Evolutionary conservation across 1,140 invertebrate genomes (phyloP).

Genomic region (Drosophila novamexicana): DNA sequence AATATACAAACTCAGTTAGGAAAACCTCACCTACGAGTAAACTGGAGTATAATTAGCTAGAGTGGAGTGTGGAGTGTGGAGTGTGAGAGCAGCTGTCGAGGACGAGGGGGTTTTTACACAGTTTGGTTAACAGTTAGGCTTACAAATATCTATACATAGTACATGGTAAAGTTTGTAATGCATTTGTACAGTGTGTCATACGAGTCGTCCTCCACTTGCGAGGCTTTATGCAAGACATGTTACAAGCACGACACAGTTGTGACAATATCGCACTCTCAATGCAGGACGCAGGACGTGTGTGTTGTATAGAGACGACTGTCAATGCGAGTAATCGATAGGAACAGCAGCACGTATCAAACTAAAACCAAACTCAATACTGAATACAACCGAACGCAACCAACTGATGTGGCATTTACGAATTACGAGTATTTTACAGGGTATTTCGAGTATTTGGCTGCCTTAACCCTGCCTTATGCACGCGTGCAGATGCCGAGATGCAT

Average conservation of each 20-base stretch:
- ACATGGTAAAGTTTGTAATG: slow-evolving; percentile 15
- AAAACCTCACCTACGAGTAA: slow-evolving; percentile 22
- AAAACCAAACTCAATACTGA: slow-evolving; percentile 23
- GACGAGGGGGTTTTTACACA: slow-evolving; percentile 6
- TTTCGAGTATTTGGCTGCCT: not conserved
- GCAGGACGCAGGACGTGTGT: slow-evolving; percentile 30
- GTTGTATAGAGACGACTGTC: slow-evolving; percentile 23
- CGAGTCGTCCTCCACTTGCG: slow-evolving; percentile 12
- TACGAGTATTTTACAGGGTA: slow-evolving; percentile 44
- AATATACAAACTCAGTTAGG: slow-evolving; percentile 25
- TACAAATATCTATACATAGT: slow-evolving; percentile 36
- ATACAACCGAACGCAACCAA: slow-evolving; percentile 32
- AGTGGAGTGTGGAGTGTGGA: slow-evolving; percentile 1
- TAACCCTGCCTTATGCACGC: not conserved
- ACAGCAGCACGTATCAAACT: slow-evolving; percentile 31
- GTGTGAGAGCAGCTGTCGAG: slow-evolving; percentile 12
- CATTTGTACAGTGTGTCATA: slow-evolving; percentile 47
- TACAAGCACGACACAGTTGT: slow-evolving; percentile 34
- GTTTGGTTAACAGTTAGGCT: slow-evolving; percentile 30
- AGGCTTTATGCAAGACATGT: slow-evolving; percentile 34
- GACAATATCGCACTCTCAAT: slow-evolving; percentile 27
- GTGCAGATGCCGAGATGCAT: not conserved
- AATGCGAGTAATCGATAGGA: slow-evolving; percentile 24
- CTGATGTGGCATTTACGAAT: slow-evolving; percentile 7
- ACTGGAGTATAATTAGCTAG: slow-evolving; percentile 19